phyloP scores from a whole-genome alignment of 2,888 invertebrate species.

The Troglohyphantes excavatus region DNA sequence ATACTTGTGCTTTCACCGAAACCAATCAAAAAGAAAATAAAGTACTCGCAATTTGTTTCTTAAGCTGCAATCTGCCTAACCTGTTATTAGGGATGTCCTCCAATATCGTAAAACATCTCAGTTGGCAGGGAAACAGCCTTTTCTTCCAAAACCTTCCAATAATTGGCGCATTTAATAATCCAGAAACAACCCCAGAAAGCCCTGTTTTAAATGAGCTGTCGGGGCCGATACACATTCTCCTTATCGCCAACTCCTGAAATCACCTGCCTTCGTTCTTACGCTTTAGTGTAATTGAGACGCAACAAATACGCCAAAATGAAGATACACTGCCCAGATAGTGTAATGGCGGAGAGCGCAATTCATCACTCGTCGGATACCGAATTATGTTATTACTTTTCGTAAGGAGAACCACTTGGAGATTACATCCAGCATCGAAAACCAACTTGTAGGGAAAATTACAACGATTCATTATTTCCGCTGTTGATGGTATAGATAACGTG shows the following conservation, averaged over 20 bases:
- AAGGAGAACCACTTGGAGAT: conserved; percentile 29
- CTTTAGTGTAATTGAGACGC: conserved; percentile 76
- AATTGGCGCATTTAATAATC: conserved; percentile 48
- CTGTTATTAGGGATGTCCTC: conserved; percentile 40
- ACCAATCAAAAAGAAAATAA: neutral
- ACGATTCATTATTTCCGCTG: conserved; percentile 70
- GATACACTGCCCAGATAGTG: conserved; percentile 56
- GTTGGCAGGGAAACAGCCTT: conserved; percentile 43
- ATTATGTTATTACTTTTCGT: conserved; percentile 75
- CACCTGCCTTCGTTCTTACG: conserved; percentile 48
- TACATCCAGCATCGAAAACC: conserved; percentile 6
- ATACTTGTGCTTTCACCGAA: neutral
- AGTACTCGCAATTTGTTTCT: conserved; percentile 16
- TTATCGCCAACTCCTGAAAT: conserved; percentile 38
- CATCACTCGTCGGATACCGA: conserved; percentile 69
- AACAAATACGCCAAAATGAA: conserved; percentile 59
- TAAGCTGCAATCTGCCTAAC: conserved; percentile 28
- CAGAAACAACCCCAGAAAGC: conserved; percentile 39
- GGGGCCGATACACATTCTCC: conserved; percentile 12
- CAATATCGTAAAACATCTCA: conserved; percentile 20
- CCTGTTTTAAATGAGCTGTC: conserved; percentile 43
- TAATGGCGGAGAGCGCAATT: conserved; percentile 60
- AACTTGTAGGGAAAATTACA: conserved; percentile 56
- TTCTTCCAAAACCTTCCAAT: conserved; percentile 18
- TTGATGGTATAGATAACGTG: conserved; percentile 36